A percentile compares a stretch with the other conserved stretches of the same genome.
Conservation (phyloP, 1,140 invertebrate genomes). For the Proales similis region DNA sequence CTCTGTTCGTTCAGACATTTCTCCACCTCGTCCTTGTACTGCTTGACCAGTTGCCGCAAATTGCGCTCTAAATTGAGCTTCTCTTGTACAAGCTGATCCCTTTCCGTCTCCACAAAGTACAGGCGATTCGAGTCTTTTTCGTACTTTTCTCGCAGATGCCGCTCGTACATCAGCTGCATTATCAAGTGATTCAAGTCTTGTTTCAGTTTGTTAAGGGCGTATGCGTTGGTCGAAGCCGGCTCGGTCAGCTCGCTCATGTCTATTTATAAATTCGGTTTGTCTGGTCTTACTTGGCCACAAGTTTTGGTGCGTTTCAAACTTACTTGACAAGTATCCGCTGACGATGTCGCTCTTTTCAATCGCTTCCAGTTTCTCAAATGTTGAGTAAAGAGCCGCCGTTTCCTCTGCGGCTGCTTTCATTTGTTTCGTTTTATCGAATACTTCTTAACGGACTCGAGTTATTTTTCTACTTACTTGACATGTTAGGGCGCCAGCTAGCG, state of each 20-base stretch:
- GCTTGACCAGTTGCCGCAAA: constrained; percentile 16
- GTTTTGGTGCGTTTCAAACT: too few species aligned
- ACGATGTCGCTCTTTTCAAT: constrained; percentile 22
- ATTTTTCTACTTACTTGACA: too few species aligned
- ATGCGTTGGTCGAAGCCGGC: too few species aligned
- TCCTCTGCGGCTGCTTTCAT: too few species aligned
- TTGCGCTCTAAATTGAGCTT: constrained; percentile 21
- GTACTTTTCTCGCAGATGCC: constrained; percentile 15
- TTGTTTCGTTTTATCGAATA: too few species aligned
- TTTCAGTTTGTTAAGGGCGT: constrained; percentile 8
- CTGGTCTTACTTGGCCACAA: too few species aligned
- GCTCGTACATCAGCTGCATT: constrained; percentile 26
- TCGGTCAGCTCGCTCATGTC: too few species aligned
- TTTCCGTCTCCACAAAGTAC: constrained; percentile 30
- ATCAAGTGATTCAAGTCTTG: constrained; percentile 31
- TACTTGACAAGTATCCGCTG: constrained; percentile 1
- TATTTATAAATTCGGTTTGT: too few species aligned
- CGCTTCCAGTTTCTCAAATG: neutral
- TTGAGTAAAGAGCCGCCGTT: too few species aligned
- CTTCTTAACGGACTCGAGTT: too few species aligned
- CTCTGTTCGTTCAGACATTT: constrained; percentile 17
- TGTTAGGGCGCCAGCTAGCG: too few species aligned
- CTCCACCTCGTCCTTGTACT: constrained; percentile 33
- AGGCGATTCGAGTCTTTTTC: constrained; percentile 35
- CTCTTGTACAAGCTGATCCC: constrained; percentile 17